Evolutionary conservation across 2,113 vertebrate genomes (phyloP), one percentile per base, ranked within the genome.

Genomic region (Pomatorhinus ruficollis): DNA sequence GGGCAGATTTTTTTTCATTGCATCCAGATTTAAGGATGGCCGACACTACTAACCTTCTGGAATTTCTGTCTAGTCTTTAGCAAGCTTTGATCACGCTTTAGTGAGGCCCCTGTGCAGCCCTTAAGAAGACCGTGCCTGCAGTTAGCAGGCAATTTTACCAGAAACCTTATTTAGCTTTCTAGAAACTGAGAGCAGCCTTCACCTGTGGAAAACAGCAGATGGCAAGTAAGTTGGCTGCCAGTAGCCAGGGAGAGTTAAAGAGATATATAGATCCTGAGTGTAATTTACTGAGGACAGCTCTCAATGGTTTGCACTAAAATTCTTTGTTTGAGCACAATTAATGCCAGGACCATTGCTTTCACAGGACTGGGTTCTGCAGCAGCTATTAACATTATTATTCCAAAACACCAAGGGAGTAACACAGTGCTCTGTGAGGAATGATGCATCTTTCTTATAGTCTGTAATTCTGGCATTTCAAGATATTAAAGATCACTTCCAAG

Each of bases 261-360:
- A 95, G 61, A 69, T 75, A 57, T 64, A 87, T 37, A 87, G 37
- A 49, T 79, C 78, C 50, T 72, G 65, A 84, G 81, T 72, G 31
- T 35, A 92, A 85, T 89, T 94, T 95, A 75, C 74, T 87, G 40
- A 91, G 68, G 64, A 89, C 25, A 87, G 15, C 15, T 94, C 57
- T 92, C 74, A 61, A 5, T 25, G 81, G 49, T 87, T 91, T 89
- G 75, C 69, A 60, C 76, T 91, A 68, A 95, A 95, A 91, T 82
- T 87, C 80, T 92, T 93, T 94, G 65, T 95, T 97, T 92, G 89
- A 92, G 64, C 37, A 72, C 90, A 95, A 72, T 87, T 92, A 93
- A 60, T 91, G 89, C 78, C 87, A 68, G 96, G 91, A 89, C 57
- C 72, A 89, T 49, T 82, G 57, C 49, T 89, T 95, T 91, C 52